Evolutionary conservation across 2,113 vertebrate species (phyloP), one percentile per base, ranked within the genome.

Genomic region (Corvus cornix): DNA sequence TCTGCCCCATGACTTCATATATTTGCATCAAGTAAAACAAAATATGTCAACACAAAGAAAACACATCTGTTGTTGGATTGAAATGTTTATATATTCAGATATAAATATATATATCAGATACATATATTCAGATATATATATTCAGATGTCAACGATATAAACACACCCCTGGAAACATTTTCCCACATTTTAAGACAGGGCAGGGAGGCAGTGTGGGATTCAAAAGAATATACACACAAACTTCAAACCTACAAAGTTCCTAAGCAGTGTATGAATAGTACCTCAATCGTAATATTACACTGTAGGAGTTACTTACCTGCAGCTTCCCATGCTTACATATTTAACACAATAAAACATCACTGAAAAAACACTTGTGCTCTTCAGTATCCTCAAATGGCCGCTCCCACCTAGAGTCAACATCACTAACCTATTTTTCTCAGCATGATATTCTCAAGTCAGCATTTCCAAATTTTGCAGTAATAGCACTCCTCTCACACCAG

Each of bases 221-320:
- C 39, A 13, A 70, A 75, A 88, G 24, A 63, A 70, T 13, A 60
- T 5, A 51, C 8, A 56, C 4, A 30, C 5, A 19, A 74, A 62
- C 12, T 31, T 64, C 33, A 68, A 79, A 60, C 9, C 27, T n/a
- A n/a, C 0, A 0, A 82, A 56, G 17, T 35, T 30, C 16, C 20
- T 27, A 55, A 52, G 16, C 46, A 62, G 18, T 11, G 5, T 39
- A 64, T 41, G 12, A 46, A 43, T 5, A 49, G 18, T 16, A 35
- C 10, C 9, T 69, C 41, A 60, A 9, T 22, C 30, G 58, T 31
- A 49, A 19, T 31, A 59, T 13, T 55, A 20, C 51, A 59, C 22
- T 43, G 76, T 0, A 76, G 13, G 31, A 89, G 11, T 53, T 31
- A 13, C n/a, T 44, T 3, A 62, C 22, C 16, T 66, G 43, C 24